Percentiles rank a stretch among this genome's conserved stretches.
These are phyloP conservation scores for Tragelaphus oryx DNA, from an alignment of 2,797 vertebrate genomes.

Conservation along the genomic window DNA sequence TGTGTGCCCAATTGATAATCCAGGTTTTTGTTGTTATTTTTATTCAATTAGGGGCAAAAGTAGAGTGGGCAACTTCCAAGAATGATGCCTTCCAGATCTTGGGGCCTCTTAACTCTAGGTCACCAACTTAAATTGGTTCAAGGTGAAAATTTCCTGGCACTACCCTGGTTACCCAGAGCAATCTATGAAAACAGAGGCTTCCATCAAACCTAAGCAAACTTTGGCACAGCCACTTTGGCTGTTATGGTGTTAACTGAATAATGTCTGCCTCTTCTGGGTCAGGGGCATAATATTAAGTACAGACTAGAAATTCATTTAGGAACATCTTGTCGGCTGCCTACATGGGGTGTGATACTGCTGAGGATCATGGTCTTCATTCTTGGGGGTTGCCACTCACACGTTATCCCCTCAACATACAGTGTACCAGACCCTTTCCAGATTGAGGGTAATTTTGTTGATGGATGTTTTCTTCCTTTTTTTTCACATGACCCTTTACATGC, in stretches of 20 bases:
- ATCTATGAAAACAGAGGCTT: not conserved
- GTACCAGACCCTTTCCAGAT: constrained; percentile 10
- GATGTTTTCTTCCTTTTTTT: constrained; percentile 44
- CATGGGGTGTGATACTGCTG: not conserved
- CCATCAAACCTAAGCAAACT: constrained; percentile 28
- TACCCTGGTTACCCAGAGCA: not conserved
- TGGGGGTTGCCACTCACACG: constrained; percentile 53
- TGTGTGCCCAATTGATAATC: constrained; percentile 65
- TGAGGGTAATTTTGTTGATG: constrained; percentile 9
- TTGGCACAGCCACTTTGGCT: not conserved
- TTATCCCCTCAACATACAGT: not conserved
- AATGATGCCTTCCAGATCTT: constrained; percentile 51
- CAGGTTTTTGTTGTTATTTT: constrained; percentile 62
- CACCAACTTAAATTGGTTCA: not conserved
- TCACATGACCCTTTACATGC: constrained; percentile 9
- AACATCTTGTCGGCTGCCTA: not conserved
- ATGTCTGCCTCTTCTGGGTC: constrained; percentile 5
- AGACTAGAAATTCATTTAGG: not conserved
- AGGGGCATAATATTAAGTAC: not conserved
- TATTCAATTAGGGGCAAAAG: constrained; percentile 49
- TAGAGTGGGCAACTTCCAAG: constrained; percentile 63
- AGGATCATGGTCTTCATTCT: constrained; percentile 56
- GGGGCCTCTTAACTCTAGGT: not conserved
- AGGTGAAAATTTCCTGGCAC: not conserved
- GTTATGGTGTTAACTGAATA: not conserved